Evolutionary conservation across 2,888 invertebrate species (phyloP), one percentile per base, ranked within the genome.

Genomic region (Caenorhabditis doughertyi): DNA sequence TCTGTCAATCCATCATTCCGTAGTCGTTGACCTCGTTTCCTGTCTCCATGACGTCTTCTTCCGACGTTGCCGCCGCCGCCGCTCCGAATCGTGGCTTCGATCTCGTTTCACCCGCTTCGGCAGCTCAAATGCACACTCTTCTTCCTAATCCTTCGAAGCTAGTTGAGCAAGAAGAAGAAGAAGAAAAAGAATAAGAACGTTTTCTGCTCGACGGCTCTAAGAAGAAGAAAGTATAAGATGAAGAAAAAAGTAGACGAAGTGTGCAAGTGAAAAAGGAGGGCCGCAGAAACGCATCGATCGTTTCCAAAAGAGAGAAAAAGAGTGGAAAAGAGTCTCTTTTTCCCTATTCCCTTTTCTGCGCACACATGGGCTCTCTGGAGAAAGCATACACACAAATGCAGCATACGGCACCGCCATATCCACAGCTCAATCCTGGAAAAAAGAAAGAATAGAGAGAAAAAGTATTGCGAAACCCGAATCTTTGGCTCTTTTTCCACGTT

Each of bases 21-120:
- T 76, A 76, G 76, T 68, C 76, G 77, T 77, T 77, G 68, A 68
- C 68, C 68, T 77, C 77, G 77, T 62, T 68, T 67, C 73, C 64
- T 68, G 58, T 76, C 67, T 68, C 68, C 77, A 77, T 77, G 77
- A 77, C 77, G 77, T 77, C 77, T 77, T 60, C 68, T 42, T 42
- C 65, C 65, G 56, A 47, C 44, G 65, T 65, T 65, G 65, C 51
- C 65, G 51, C 49, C 65, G 51, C 49, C 47, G 49, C 35, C 25
- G 62, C 62, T 44, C 71, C 72, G 72, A 72, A 72, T 72, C 60
- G 51, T 72, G 39, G 49, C 60, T 49, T 21, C 64, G 65, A 65
- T 65, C 64, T 65, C 65, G 55, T 25, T 55, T 62, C 62, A 25
- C 32, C 39, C 42, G 18, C 29, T 25, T 35, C 35, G 25, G 21